Conservation (phyloP, 2,888 invertebrate species). For the Coleophora flavipennella region DNA sequence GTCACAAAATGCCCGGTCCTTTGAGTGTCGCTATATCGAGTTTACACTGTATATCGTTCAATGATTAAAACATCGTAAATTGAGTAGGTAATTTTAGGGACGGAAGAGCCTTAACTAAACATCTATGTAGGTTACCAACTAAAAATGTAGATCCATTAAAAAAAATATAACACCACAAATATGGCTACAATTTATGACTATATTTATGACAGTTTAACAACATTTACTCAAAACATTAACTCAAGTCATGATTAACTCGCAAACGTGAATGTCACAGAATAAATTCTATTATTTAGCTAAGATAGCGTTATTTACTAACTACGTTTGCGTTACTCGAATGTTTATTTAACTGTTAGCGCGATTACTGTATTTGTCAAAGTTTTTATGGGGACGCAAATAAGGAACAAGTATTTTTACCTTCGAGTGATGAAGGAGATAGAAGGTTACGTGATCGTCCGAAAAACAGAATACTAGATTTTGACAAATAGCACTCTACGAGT, state of each 20-base stretch:
- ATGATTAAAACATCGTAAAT: too few species aligned
- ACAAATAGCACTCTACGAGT: too few species aligned
- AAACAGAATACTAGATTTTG: too few species aligned
- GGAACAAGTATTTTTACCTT: slow-evolving; percentile 22
- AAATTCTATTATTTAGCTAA: slow-evolving; percentile 56
- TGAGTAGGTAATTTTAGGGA: too few species aligned
- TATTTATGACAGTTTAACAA: slow-evolving; percentile 39
- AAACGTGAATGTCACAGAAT: slow-evolving; percentile 51
- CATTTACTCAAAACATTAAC: slow-evolving; percentile 56
- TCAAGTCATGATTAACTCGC: slow-evolving; percentile 47
- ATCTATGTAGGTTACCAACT: too few species aligned
- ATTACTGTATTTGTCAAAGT: slow-evolving; percentile 30
- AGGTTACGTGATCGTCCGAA: too few species aligned
- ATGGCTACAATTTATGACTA: slow-evolving; percentile 49
- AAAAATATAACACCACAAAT: background rate
- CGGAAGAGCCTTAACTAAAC: too few species aligned
- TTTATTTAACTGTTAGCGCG: slow-evolving; percentile 24
- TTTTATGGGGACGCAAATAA: slow-evolving; percentile 36
- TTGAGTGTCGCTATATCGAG: too few species aligned
- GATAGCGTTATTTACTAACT: slow-evolving; percentile 40
- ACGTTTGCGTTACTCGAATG: slow-evolving; percentile 24
- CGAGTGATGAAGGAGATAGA: too few species aligned
- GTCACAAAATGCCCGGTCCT: too few species aligned
- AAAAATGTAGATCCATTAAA: too few species aligned
- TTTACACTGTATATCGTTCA: too few species aligned